Evolutionary conservation across 2,888 invertebrate genomes (phyloP), one percentile per base, ranked within the genome.

Genomic region (Parnassius mnemosyne): DNA sequence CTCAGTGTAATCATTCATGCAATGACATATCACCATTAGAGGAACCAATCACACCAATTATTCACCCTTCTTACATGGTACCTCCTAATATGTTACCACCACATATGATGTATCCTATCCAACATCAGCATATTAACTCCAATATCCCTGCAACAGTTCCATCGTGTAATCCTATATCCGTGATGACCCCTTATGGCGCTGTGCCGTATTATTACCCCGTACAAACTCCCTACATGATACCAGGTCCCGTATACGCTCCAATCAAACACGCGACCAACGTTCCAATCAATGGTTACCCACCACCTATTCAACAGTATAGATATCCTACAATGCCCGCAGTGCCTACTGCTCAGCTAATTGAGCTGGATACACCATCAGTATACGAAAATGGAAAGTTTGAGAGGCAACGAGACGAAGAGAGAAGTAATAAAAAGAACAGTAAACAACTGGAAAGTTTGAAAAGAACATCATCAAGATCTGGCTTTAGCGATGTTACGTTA

Each of bases 261-360:
- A 84, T 92, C 54, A 90, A 89, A 76, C 91, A 92, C 51, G 92
- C 91, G 0, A 80, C 83, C 1, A 89, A 83, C 10, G 79, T 92
- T 0, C 86, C 91, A 0, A 73, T 92, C 0, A 93, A 93, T 65
- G 93, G 92, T 0, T 92, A 87, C 72, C 89, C 89, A 0, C 89
- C 89, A 0, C 78, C 87, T 16, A 67, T 79, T 46, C 71, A 83
- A 0, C 83, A 84, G 52, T 81, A 87, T 63, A 86, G 88, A 70
- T 92, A 91, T 69, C 85, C 92, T 0, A 69, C 92, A 12, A 94
- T 95, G 12, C 61, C 55, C 9, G n/a, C 59, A 10, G 59, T 63
- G 10, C 95, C 95, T 0, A 95, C 95, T 0, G 95, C 87, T 0
- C 94, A 94, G 72, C 79, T 95, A 11, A 95, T 95, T 66, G 95